Conservation (phyloP, 2,888 invertebrate species). For the Incurvaria masculella region DNA sequence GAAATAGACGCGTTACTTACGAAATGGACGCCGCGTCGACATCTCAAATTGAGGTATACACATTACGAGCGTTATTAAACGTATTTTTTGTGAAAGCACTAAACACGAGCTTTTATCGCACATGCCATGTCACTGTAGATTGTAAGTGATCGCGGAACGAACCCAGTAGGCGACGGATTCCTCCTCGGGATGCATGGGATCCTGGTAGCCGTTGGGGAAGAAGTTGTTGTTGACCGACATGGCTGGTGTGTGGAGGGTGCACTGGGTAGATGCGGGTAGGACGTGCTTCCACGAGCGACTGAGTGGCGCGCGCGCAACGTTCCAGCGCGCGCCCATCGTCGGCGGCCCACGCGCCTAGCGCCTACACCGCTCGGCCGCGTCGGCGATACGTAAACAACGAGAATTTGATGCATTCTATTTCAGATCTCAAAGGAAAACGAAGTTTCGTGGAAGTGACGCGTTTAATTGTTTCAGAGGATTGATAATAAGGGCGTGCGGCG, state of each 20-base stretch:
- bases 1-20: neutral
- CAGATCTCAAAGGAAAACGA: slow-evolving; percentile 23
- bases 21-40: neutral
- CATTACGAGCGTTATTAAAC: no score
- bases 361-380: slow-evolving; percentile 42
- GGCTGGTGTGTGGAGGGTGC: slow-evolving; percentile 19
- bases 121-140: neutral
- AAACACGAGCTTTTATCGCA: neutral
- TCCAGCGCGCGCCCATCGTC: neutral
- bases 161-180: slow-evolving; percentile 61
- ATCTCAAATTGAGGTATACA: no score
- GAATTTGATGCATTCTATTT: slow-evolving; percentile 54
- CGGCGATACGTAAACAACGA: slow-evolving; percentile 42
- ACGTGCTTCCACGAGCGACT: neutral
- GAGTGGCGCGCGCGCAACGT: neutral
- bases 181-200: slow-evolving; percentile 53
- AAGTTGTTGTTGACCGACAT: slow-evolving; percentile 50
- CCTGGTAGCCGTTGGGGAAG: slow-evolving; percentile 54
- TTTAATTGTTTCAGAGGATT: no score
- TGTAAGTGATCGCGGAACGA: slow-evolving; percentile 26
- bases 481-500: no score
- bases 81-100: neutral
- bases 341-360: slow-evolving; percentile 8
- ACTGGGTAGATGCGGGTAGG: neutral
- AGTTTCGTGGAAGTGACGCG: neutral